phyloP scores from a whole-genome alignment of 2,113 vertebrate species.

The Podiceps cristatus region DNA sequence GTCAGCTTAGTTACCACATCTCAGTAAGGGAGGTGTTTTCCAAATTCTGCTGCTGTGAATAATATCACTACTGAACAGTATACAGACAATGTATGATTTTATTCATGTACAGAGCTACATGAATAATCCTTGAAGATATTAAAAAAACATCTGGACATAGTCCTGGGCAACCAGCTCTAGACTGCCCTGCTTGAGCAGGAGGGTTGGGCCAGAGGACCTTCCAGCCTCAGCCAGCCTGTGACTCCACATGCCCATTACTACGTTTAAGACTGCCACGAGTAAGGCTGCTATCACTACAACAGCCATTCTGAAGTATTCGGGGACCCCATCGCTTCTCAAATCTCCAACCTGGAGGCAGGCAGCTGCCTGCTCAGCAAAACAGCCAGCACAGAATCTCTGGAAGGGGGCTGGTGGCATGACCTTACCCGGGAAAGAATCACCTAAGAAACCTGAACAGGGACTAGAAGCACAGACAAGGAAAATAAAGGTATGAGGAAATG shows the following conservation, averaged over 20 bases:
- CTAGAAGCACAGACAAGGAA: background rate
- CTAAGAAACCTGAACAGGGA: background rate
- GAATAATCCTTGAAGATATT: background rate
- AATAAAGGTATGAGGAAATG: background rate
- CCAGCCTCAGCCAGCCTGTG: background rate
- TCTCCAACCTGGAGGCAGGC: background rate
- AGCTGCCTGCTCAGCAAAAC: background rate
- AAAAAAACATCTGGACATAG: background rate
- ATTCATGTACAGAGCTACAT: background rate
- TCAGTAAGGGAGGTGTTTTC: background rate
- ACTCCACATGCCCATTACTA: background rate
- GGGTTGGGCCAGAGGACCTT: background rate
- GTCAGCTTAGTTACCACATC: background rate
- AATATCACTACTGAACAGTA: background rate
- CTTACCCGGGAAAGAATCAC: background rate
- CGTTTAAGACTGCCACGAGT: background rate
- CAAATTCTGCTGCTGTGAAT: background rate
- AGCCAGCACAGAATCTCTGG: background rate
- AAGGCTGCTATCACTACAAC: background rate
- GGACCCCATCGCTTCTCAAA: background rate
- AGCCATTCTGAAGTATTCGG: background rate
- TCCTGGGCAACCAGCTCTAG: background rate
- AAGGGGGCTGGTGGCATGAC: background rate
- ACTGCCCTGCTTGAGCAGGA: background rate
- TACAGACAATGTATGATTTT: background rate